A percentile compares a stretch with the other conserved stretches of the same genome.
Evolutionary conservation across 2,113 vertebrate genomes (phyloP).

Genomic region (Sakesphorus luctuosus): DNA sequence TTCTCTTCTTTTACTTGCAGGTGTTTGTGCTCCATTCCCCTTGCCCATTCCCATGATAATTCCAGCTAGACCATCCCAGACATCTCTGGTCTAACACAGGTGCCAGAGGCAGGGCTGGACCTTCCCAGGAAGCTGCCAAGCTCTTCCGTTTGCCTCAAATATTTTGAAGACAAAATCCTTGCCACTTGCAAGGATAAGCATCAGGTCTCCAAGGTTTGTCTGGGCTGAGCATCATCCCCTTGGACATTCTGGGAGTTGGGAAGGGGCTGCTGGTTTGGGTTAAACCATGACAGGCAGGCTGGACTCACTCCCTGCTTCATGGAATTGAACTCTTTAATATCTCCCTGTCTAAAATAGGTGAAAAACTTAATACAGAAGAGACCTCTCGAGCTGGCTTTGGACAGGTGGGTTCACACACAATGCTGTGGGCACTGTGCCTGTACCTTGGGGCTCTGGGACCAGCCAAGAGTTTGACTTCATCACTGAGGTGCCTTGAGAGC

Average conservation of each 20-base stretch:
- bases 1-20: background rate
- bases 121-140: background rate
- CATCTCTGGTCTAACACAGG: background rate
- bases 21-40: background rate
- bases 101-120: background rate
- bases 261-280: background rate
- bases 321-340: background rate
- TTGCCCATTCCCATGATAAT: rapidly evolving
- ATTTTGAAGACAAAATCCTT: background rate
- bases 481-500: background rate
- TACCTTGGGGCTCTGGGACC: background rate
- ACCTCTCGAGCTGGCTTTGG: background rate
- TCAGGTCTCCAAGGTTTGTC: background rate
- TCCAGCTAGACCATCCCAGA: background rate
- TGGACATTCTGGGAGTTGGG: background rate
- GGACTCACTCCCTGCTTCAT: background rate
- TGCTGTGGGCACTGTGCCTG: background rate
- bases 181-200: background rate
- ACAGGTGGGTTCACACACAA: rapidly evolving
- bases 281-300: background rate
- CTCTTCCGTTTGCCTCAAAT: background rate
- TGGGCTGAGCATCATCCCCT: background rate
- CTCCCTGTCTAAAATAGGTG: background rate
- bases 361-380: background rate
- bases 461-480: background rate